phyloP scores from a whole-genome alignment of 2,888 invertebrate genomes.

The Chalcis sispes region DNA sequence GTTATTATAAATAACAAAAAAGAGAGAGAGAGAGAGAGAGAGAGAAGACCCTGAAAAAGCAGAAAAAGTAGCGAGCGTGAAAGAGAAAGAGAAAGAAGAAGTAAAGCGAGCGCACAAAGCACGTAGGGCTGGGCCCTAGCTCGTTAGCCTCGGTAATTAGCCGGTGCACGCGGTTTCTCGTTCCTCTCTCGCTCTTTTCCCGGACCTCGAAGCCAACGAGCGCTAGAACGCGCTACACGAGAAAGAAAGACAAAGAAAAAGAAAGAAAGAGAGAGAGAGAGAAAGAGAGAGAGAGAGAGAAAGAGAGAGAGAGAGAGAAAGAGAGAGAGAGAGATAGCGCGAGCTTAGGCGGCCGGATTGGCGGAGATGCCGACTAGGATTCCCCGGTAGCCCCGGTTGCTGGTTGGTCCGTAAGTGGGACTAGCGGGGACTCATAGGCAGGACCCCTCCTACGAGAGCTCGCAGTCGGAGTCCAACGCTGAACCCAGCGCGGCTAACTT shows the following conservation, averaged over 20 bases:
- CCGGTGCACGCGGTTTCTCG: conserved; percentile 28
- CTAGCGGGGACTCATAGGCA: conserved; percentile 76
- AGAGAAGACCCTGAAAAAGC: too few relatives aligned
- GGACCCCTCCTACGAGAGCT: conserved; percentile 73
- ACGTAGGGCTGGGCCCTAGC: conserved; percentile 31
- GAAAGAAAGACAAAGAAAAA: background rate
- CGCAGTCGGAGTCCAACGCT: conserved; percentile 73
- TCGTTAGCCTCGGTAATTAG: conserved; percentile 55
- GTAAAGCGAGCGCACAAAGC: background rate
- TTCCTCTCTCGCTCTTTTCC: background rate
- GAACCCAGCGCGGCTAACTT: conserved; percentile 67
- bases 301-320: conserved; percentile 35
- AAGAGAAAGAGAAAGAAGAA: background rate
- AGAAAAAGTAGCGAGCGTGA: too few relatives aligned
- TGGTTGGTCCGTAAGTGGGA: conserved; percentile 76
- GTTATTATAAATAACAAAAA: too few relatives aligned
- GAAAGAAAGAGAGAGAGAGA: background rate
- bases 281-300: conserved; percentile 21
- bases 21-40: conserved; percentile 15
- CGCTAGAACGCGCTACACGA: too few relatives aligned
- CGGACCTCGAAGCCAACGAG: background rate
- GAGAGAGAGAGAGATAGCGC: conserved; percentile 15
- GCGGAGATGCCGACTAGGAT: conserved; percentile 71
- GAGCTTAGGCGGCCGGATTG: conserved; percentile 60
- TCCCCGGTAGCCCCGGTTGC: conserved; percentile 72